Percentiles rank a stretch among this genome's conserved stretches.
Evolutionary conservation across 1,140 invertebrate species (phyloP).

Genomic region (Zophobas morio): DNA sequence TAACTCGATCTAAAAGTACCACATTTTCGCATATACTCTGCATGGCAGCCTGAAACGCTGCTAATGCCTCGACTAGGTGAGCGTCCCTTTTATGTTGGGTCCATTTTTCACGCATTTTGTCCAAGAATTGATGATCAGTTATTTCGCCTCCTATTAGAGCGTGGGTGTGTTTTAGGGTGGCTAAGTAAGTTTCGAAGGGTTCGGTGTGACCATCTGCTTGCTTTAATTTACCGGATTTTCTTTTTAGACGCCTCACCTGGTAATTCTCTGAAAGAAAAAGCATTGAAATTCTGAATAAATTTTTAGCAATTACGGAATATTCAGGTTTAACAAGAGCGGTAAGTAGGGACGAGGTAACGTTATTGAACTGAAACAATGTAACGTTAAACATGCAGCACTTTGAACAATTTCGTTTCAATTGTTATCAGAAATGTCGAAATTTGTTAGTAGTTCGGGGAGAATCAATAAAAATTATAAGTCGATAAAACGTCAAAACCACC

Average conservation of each 20-base stretch:
- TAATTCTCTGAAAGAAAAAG: constrained; percentile 70
- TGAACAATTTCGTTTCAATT: too few species aligned
- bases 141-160: constrained; percentile 53
- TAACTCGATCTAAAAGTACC: constrained; percentile 77
- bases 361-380: too few species aligned
- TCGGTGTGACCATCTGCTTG: constrained; percentile 63
- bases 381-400: too few species aligned
- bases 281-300: constrained; percentile 26
- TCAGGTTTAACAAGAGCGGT: too few species aligned
- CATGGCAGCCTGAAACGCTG: constrained; percentile 67
- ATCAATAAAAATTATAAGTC: too few species aligned
- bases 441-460: too few species aligned
- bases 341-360: too few species aligned
- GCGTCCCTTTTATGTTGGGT: constrained; percentile 56
- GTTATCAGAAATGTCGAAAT: too few species aligned
- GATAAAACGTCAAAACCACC: too few species aligned
- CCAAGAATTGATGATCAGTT: constrained; percentile 50
- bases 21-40: constrained; percentile 77
- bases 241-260: constrained; percentile 70
- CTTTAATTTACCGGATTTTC: constrained; percentile 72
- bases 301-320: background rate
- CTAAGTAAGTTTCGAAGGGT: constrained; percentile 69
- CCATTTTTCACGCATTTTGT: constrained; percentile 62
- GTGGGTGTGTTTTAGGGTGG: constrained; percentile 68
- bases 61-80: constrained; percentile 64